phyloP scores from a whole-genome alignment of 2,113 vertebrate species.

The Suricata suricatta region DNA sequence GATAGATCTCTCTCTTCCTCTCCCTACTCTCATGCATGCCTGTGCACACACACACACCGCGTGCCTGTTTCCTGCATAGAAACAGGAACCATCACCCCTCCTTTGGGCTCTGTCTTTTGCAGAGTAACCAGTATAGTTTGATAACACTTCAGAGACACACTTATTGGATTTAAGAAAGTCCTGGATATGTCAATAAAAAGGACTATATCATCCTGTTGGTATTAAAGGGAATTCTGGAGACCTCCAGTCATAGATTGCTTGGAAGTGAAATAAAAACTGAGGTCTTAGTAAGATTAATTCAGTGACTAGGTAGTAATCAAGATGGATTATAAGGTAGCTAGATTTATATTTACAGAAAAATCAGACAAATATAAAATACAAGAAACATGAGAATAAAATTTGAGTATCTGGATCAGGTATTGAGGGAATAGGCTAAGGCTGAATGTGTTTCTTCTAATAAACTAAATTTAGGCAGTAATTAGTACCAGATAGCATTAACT shows the following conservation, averaged over 20 bases:
- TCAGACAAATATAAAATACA: not conserved
- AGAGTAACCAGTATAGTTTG: not conserved
- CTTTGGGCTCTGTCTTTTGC: not conserved
- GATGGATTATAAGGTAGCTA: not conserved
- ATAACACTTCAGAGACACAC: not conserved
- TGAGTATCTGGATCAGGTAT: slow-evolving; percentile 51
- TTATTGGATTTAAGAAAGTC: not conserved
- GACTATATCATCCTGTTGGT: not conserved
- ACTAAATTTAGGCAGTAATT: slow-evolving; percentile 58
- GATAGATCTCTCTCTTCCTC: not conserved
- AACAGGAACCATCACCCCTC: not conserved
- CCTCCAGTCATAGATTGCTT: not conserved
- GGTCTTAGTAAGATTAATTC: not conserved
- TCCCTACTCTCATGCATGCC: not conserved
- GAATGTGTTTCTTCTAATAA: slow-evolving; percentile 56
- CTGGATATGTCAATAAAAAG: not conserved
- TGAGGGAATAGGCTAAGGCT: slow-evolving; percentile 48
- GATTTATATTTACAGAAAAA: slow-evolving; percentile 44
- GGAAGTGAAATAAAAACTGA: slow-evolving; percentile 37
- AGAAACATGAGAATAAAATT: slow-evolving; percentile 43
- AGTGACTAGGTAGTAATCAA: not conserved
- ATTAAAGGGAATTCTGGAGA: not conserved
- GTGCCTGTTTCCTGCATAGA: not conserved
- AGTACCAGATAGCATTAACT: slow-evolving; percentile 41
- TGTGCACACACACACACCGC: too few relatives aligned